Percentiles rank a stretch among this genome's conserved stretches.
These are phyloP conservation scores for Crossoptilon crossoptilon DNA, from an alignment of 2,797 vertebrate genomes.

Conservation along the genomic window DNA sequence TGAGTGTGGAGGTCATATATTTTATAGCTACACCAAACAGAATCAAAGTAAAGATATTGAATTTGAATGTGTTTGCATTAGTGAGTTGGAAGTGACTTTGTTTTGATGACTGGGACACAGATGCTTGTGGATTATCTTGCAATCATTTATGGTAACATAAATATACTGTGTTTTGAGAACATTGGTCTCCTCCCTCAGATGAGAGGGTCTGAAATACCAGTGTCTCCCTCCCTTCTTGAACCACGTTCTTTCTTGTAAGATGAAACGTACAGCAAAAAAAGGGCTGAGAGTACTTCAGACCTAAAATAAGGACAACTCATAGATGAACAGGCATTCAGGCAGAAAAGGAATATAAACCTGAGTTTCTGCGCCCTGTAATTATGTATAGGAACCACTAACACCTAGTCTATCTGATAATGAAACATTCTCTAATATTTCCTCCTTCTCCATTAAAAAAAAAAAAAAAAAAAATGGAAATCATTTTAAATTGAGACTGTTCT, in stretches of 20 bases:
- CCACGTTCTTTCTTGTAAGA: not conserved
- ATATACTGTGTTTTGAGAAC: not conserved
- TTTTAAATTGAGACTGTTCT: not conserved
- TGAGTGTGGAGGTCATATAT: not conserved
- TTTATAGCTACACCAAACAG: not conserved
- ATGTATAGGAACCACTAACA: not conserved
- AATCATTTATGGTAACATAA: not conserved
- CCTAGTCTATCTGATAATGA: not conserved
- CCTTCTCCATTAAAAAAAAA: not conserved
- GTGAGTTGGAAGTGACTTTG: not conserved
- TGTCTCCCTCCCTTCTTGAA: not conserved
- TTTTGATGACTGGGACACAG: not conserved
- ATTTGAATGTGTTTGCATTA: not conserved
- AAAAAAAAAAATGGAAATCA: not conserved
- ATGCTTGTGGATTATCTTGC: not conserved
- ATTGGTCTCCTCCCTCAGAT: not conserved
- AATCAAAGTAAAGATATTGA: not conserved
- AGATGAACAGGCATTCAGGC: not conserved
- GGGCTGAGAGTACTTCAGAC: not conserved
- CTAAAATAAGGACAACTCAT: not conserved
- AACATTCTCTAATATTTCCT: not conserved
- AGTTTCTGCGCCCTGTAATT: not conserved
- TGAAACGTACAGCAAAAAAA: not conserved
- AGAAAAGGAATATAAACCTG: not conserved
- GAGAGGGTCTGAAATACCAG: not conserved